Evolutionary conservation across 2,113 vertebrate species (phyloP), one percentile per base, ranked within the genome.

Genomic region (Macrotus californicus): DNA sequence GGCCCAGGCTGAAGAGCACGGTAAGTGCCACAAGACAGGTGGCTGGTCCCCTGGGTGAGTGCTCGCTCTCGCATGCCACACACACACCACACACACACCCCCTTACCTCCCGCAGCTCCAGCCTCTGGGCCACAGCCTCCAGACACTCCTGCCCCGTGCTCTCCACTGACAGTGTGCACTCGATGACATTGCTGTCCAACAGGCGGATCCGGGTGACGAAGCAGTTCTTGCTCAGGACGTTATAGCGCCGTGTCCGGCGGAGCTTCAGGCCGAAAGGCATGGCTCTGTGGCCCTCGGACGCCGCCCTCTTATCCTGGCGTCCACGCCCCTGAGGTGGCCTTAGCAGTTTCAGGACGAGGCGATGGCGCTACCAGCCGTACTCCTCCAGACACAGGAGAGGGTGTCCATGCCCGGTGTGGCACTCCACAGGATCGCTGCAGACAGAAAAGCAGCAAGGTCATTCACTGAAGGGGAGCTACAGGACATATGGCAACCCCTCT

Each of bases 211-310:
- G 98, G 0, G 99, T 99, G 97, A 99, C 99, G 56, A 99, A 99
- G 98, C 99, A 99, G 98, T 99, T 99, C 98, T 99, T 99, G 98
- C 99, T 99, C 95, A 99, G 96, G 96, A 99, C 99, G 0, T 99
- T 99, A 98, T 99, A 99, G 98, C 99, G 99, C 96, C 99, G 98
- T 7, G 99, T 99, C 93, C 99, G 99, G 91, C 99, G 98, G 88
- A 99, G 98, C 95, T 99, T 99, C 97, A 99, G 98, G 93, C 99
- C 98, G 93, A 99, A 99, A 96, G 99, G 99, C 99, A 99, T 99
- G 99, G 98, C 97, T 98, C 96, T 2, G 82, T 11, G 92, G 94
- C 90, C 91, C 5, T 67, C 59, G 69, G 77, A 96, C 64, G 93
- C 89, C 5, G 64, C 91, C 97, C 91, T 91, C 91, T 91, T 95